Evolutionary conservation across 2,797 vertebrate species (phyloP).

Genomic region (Coregonus ussuriensis): DNA sequence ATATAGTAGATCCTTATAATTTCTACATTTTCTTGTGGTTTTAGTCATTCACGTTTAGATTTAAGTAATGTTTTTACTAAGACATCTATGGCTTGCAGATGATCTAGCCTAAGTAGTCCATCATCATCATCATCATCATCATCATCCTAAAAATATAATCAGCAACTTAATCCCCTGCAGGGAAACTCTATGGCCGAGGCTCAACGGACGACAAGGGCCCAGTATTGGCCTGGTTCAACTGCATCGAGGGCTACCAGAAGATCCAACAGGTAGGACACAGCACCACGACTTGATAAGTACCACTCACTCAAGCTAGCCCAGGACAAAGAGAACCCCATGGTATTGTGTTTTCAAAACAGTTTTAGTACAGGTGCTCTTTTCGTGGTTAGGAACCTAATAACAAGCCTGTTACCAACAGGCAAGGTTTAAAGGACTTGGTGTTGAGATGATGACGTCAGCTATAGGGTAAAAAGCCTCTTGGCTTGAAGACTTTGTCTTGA

Average conservation of each 20-base stretch:
- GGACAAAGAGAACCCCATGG: background rate
- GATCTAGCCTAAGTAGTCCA: background rate
- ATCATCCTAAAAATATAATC: background rate
- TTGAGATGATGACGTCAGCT: background rate
- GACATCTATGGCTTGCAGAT: no score
- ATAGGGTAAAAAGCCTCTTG: background rate
- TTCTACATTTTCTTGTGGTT: no score
- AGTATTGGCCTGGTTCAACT: conserved; percentile 94
- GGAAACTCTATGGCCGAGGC: conserved; percentile 92
- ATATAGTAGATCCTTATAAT: no score
- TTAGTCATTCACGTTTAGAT: no score
- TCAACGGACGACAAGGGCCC: conserved; percentile 98
- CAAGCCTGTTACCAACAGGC: no score
- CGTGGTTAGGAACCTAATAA: background rate
- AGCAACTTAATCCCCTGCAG: conserved; percentile 69
- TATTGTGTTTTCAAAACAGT: background rate
- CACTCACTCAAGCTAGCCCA: background rate
- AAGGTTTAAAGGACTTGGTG: background rate
- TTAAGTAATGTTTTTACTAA: no score
- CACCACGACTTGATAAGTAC: background rate
- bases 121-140: background rate
- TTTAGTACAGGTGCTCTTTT: no score
- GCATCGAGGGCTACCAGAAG: conserved; percentile 92
- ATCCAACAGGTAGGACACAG: conserved; percentile 79
- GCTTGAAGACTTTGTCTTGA: background rate